phyloP scores from a whole-genome alignment of 1,140 invertebrate genomes.

The Bombyx mori region DNA sequence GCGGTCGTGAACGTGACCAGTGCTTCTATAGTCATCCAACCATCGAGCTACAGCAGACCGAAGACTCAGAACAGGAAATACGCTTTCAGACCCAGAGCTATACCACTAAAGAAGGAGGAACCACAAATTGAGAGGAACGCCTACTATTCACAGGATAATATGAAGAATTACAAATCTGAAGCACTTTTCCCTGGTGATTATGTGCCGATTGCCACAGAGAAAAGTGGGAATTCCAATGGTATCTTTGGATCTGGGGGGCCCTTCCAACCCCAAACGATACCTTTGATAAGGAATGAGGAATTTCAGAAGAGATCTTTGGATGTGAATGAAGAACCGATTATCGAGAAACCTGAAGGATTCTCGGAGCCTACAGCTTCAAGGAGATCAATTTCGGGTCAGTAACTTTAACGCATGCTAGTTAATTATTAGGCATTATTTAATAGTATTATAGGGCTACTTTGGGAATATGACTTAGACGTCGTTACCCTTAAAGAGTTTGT shows the following conservation, averaged over 20 bases:
- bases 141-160: conserved; percentile 37
- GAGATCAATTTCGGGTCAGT: conserved; percentile 60
- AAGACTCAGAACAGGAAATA: conserved; percentile 25
- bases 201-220: conserved; percentile 60
- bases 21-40: conserved; percentile 42
- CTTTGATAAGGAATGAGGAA: conserved; percentile 41
- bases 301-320: conserved; percentile 48
- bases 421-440: no score
- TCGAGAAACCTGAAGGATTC: conserved; percentile 40
- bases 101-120: conserved; percentile 33
- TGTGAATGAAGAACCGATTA: conserved; percentile 30
- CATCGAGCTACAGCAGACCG: conserved; percentile 19
- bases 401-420: not conserved
- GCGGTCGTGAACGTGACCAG: conserved; percentile 43
- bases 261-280: conserved; percentile 48
- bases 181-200: conserved; percentile 65
- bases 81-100: conserved; percentile 45
- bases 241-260: conserved; percentile 15
- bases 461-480: no score
- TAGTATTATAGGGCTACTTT: no score
- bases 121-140: conserved; percentile 35
- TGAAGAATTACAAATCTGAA: conserved; percentile 47
- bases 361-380: conserved; percentile 37
- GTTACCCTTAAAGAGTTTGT: no score
- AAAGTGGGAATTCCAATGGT: conserved; percentile 30